Conservation (phyloP, 1,140 invertebrate genomes). For the Drosophila parabipectinata region DNA sequence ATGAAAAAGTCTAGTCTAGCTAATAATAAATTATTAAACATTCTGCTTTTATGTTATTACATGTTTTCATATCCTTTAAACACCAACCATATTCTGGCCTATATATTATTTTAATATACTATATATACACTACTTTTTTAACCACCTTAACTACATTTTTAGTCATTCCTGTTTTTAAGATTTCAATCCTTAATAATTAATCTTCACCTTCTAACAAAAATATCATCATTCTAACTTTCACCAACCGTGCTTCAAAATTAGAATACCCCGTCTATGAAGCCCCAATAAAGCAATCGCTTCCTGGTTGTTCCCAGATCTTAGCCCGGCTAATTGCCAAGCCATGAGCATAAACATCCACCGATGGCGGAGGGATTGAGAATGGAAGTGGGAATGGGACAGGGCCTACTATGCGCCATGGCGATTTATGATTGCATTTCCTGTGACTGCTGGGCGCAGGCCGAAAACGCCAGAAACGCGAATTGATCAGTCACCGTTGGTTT, state of each 20-base stretch:
- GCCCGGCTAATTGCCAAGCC: slow-evolving; percentile 65
- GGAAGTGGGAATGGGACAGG: slow-evolving; percentile 2
- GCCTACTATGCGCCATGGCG: slow-evolving; percentile 23
- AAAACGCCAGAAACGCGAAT: slow-evolving; percentile 39
- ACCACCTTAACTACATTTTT: too few relatives aligned
- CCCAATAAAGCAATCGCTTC: slow-evolving; percentile 42
- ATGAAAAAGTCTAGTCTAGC: too few relatives aligned
- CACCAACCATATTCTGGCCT: too few relatives aligned
- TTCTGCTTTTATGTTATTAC: too few relatives aligned
- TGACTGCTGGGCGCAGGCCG: slow-evolving; percentile 24
- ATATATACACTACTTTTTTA: too few relatives aligned
- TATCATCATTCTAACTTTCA: neutral
- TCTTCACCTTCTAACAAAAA: neutral
- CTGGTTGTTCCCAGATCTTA: slow-evolving; percentile 63
- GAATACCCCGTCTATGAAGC: slow-evolving; percentile 18
- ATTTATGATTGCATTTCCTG: slow-evolving; percentile 77
- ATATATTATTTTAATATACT: too few relatives aligned
- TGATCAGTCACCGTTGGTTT: slow-evolving; percentile 51
- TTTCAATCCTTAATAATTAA: too few relatives aligned
- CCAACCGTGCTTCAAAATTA: neutral
- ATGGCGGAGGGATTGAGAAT: slow-evolving; percentile 1
- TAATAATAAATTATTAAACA: too few relatives aligned
- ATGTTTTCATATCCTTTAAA: too few relatives aligned
- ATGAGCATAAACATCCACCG: slow-evolving; percentile 49
- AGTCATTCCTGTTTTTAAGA: too few relatives aligned